phyloP scores from a whole-genome alignment of 2,888 invertebrate genomes.

The Leucozona laternaria region DNA sequence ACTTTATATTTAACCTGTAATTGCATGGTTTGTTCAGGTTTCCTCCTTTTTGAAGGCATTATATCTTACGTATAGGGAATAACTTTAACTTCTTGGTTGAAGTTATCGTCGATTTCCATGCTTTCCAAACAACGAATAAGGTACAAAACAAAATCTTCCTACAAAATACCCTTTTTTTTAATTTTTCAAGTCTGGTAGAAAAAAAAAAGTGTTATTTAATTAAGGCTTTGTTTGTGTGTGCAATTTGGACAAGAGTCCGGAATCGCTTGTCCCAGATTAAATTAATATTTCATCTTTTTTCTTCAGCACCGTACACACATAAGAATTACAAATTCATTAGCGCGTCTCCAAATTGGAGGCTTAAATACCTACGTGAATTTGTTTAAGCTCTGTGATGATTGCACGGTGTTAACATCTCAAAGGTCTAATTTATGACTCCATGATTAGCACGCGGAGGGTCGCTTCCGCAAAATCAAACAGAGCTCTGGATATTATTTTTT shows the following conservation, averaged over 20 bases:
- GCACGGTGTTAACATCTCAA: slow-evolving; percentile 62
- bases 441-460: slow-evolving; percentile 38
- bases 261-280: slow-evolving; percentile 39
- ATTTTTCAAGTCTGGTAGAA: not conserved
- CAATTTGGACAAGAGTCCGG: slow-evolving; percentile 37
- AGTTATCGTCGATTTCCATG: not conserved
- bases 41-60: slow-evolving; percentile 15
- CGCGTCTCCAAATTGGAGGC: slow-evolving; percentile 38
- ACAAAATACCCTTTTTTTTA: not conserved
- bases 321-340: slow-evolving; percentile 69
- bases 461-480: slow-evolving; percentile 28
- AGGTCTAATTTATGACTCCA: slow-evolving; percentile 57
- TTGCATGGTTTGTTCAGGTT: slow-evolving; percentile 35
- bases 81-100: slow-evolving; percentile 9
- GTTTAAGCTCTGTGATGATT: slow-evolving; percentile 61
- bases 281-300: slow-evolving; percentile 39
- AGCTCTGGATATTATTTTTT: slow-evolving; percentile 3
- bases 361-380: slow-evolving; percentile 50
- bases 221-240: slow-evolving; percentile 1
- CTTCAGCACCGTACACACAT: slow-evolving; percentile 12
- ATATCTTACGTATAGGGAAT: slow-evolving; percentile 30
- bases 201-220: slow-evolving; percentile 44
- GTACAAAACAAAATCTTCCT: not conserved
- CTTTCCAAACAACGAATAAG: not conserved
- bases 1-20: slow-evolving; percentile 48